Evolutionary conservation across 2,888 invertebrate species (phyloP), one percentile per base, ranked within the genome.

Genomic region (Colostygia pectinataria): DNA sequence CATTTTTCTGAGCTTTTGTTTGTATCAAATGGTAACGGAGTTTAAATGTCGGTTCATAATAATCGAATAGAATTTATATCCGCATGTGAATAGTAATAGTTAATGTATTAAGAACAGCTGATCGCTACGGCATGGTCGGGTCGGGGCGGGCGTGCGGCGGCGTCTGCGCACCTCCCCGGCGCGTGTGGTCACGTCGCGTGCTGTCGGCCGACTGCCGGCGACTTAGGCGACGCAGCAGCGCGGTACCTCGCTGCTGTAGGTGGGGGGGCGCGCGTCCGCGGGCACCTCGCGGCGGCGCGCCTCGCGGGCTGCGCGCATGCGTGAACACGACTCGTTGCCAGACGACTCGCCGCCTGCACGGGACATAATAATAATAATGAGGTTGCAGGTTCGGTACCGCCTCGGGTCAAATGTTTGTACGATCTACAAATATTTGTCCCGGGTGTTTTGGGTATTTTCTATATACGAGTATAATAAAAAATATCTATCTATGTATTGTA

Each of bases 181-280:
- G 9, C 23, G 33, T 33, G 32, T 32, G 6, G 14, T 2, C 2
- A 9, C 27, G 31, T 31, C 31, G 31, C 31, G 31, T 4, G 15
- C 1, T 9, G 29, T 14, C 31, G 5, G 10, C 10, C 4, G 10
- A 6, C 12, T 32, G n/a, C n/a, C n/a, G 4, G n/a, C 18, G 20
- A 10, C 20, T 59, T 57, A 88, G 67, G 71, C 80, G 77, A 87
- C 62, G 59, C 55, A 43, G 83, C 86, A 86, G 76, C 82, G 81
- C 66, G 75, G 74, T 89, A 89, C 89, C 89, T 89, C 89, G 83
- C 88, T 88, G 83, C 87, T 89, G 77, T 85, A 87, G 43, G 86
- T 85, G 42, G 88, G 83, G 10, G 79, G 81, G 1, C 82, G 77
- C 52, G 78, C 77, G 53, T 81, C 85, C 1, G 80, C 80, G 1